Conservation (phyloP, 2,797 vertebrate genomes). For the Chaetophractus vellerosus region DNA sequence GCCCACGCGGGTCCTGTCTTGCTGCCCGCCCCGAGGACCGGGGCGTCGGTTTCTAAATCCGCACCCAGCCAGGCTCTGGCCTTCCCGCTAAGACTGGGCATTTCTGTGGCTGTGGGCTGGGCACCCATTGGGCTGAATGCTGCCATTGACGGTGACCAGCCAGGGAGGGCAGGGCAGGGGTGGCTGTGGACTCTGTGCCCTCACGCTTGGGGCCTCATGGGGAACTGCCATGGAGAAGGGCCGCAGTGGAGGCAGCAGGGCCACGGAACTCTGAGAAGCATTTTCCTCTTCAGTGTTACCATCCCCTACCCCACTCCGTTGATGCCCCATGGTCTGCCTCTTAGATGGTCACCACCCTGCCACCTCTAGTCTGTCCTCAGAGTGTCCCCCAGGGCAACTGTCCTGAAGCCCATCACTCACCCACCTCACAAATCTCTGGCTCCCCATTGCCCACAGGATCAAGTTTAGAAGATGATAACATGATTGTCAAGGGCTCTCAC, state of each 20-base stretch:
- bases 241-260: background rate
- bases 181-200: slow-evolving; percentile 76
- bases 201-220: background rate
- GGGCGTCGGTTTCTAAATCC: slow-evolving; percentile 94
- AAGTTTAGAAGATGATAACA: background rate
- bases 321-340: background rate
- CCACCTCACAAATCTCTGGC: background rate
- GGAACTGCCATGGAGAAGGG: background rate
- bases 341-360: too few species aligned
- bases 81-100: slow-evolving; percentile 92
- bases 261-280: background rate
- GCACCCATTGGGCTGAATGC: slow-evolving; percentile 83
- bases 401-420: background rate
- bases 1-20: slow-evolving; percentile 91
- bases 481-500: background rate
- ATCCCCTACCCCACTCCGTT: accelerated
- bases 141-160: slow-evolving; percentile 84
- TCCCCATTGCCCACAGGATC: background rate
- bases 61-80: slow-evolving; percentile 91
- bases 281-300: accelerated
- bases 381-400: background rate
- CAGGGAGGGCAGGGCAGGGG: slow-evolving; percentile 82
- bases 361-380: background rate
- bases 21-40: slow-evolving; percentile 90
- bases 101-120: slow-evolving; percentile 91